A percentile compares a stretch with the other conserved stretches of the same genome.
phyloP scores from a whole-genome alignment of 2,888 invertebrate genomes.

The Melanchra persicariae region DNA sequence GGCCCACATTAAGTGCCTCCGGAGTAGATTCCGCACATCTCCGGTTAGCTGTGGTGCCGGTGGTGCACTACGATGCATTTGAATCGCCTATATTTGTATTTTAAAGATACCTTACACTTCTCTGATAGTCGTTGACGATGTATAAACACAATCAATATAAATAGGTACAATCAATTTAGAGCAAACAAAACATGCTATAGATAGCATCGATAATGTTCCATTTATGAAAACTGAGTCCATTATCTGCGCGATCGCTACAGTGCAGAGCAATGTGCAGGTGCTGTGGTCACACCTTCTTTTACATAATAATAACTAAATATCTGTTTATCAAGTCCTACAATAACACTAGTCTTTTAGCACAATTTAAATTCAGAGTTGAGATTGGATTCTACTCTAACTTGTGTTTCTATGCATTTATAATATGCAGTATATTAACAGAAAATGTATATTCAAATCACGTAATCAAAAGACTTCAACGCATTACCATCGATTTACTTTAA shows the following conservation, averaged over 20 bases:
- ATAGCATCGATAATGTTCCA: constrained; percentile 2
- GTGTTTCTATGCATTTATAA: constrained; percentile 24
- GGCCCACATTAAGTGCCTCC: constrained; percentile 80
- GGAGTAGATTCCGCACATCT: constrained; percentile 69
- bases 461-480: constrained; percentile 54
- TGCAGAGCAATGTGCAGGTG: background rate
- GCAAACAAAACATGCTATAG: background rate
- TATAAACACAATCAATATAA: background rate
- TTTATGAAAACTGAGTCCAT: background rate
- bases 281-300: constrained; percentile 1
- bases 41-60: constrained; percentile 59
- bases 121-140: background rate
- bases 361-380: constrained; percentile 32
- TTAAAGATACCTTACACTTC: constrained; percentile 20
- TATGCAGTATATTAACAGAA: constrained; percentile 31
- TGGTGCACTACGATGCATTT: constrained; percentile 59
- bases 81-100: constrained; percentile 54
- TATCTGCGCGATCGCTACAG: background rate
- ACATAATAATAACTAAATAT: constrained; percentile 6
- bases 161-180: background rate
- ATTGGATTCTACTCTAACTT: constrained; percentile 27
- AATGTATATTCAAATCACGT: constrained; percentile 55
- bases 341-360: constrained; percentile 9
- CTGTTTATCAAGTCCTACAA: background rate
- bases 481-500: constrained; percentile 59